Evolutionary conservation across 2,888 invertebrate species (phyloP).

Genomic region (Dasypolia templi): DNA sequence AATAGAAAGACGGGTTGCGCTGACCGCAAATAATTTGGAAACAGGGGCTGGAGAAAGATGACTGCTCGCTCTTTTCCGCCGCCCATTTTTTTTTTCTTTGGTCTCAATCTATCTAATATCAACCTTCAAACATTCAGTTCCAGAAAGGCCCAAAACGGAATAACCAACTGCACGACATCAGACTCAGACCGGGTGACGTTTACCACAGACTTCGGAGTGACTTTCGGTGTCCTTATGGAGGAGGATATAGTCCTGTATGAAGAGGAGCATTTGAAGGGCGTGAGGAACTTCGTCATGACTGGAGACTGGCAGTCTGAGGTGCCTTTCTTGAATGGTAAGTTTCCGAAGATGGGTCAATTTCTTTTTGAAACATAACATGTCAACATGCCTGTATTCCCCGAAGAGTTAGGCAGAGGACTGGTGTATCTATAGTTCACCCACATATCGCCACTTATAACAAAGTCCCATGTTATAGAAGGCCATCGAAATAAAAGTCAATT

Average conservation of each 20-base stretch:
- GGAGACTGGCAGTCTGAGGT: conserved; percentile 71
- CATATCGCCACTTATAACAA: neutral
- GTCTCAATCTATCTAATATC: neutral
- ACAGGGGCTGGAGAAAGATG: no score
- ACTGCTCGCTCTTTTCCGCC: no score
- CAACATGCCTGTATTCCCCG: no score
- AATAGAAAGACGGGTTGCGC: no score
- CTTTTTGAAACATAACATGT: neutral
- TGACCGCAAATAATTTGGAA: no score
- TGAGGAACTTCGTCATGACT: conserved; percentile 77
- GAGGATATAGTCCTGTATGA: conserved; percentile 78
- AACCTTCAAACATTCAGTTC: conserved; percentile 69
- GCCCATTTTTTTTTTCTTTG: no score
- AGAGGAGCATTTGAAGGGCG: conserved; percentile 61
- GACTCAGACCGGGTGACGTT: conserved; percentile 71
- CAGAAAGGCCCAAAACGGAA: conserved; percentile 75
- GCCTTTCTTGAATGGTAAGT: conserved; percentile 76
- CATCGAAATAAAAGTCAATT: no score
- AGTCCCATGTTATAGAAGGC: neutral
- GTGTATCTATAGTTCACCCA: neutral
- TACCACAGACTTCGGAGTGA: conserved; percentile 82
- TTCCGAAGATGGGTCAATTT: neutral
- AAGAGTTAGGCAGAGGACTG: neutral
- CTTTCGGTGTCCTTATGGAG: conserved; percentile 79
- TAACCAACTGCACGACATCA: conserved; percentile 72